Evolutionary conservation across 2,888 invertebrate species (phyloP).

Genomic region (Scaptodrosophila latifasciaeformis): DNA sequence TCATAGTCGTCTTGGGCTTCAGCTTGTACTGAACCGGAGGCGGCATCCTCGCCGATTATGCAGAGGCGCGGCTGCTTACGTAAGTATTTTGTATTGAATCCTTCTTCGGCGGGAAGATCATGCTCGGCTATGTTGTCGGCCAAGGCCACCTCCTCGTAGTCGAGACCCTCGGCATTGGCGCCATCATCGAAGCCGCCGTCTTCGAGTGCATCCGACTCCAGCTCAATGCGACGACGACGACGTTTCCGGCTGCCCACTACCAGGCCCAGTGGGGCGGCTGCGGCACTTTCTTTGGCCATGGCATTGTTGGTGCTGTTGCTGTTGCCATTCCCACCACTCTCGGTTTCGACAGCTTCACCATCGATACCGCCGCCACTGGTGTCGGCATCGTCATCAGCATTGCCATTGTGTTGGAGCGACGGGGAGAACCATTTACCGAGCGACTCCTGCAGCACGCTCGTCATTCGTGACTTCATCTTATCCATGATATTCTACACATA

Average conservation of each 20-base stretch:
- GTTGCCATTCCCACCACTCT: conserved; percentile 27
- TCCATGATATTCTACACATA: conserved; percentile 72
- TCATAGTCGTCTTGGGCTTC: conserved; percentile 16
- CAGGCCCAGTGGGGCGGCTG: no score
- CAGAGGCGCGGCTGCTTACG: conserved; percentile 40
- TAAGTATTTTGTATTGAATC: no score
- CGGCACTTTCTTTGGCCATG: not conserved
- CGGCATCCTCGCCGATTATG: no score
- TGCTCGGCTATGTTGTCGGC: conserved; percentile 60
- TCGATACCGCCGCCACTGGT: no score
- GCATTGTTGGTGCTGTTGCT: conserved; percentile 21
- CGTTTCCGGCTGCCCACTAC: conserved; percentile 51
- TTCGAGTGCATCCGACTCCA: conserved; percentile 43
- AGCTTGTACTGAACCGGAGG: no score
- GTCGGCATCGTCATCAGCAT: no score
- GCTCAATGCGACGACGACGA: conserved; percentile 63
- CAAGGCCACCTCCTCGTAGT: conserved; percentile 52
- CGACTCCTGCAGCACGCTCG: conserved; percentile 71
- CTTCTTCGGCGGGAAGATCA: conserved; percentile 53
- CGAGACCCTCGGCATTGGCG: conserved; percentile 48
- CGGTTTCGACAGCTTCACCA: conserved; percentile 23
- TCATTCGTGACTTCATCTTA: conserved; percentile 72
- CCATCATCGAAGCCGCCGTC: conserved; percentile 41
- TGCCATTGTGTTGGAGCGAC: conserved; percentile 10
- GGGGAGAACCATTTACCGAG: conserved; percentile 74